Evolutionary conservation across 2,113 vertebrate genomes (phyloP).

Genomic region (Paracanthobrama guichenoti): DNA sequence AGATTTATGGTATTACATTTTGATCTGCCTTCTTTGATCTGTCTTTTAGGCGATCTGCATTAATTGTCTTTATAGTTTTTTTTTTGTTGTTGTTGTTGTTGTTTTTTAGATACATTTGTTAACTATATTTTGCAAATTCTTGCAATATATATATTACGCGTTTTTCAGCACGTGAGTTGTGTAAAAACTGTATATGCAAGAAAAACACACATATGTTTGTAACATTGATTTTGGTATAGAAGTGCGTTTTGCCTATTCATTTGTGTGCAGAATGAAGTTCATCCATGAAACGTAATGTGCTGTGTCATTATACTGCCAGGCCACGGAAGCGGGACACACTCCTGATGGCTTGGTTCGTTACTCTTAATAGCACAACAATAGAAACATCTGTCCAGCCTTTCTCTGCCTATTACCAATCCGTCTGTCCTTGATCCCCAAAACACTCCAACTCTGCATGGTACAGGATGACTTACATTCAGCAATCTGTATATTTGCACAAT

Average conservation of each 20-base stretch:
- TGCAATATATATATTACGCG: too few species aligned
- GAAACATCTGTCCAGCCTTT: slow-evolving; percentile 75
- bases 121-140: background rate
- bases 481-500: background rate
- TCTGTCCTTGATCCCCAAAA: slow-evolving; percentile 5
- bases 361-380: slow-evolving; percentile 87
- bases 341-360: slow-evolving; percentile 83
- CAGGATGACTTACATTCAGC: background rate
- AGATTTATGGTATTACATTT: background rate
- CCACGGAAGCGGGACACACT: slow-evolving; percentile 51
- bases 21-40: background rate
- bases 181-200: background rate
- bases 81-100: too few species aligned
- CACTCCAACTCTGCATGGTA: slow-evolving; percentile 21
- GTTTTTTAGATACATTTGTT: background rate
- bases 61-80: background rate
- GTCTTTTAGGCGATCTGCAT: background rate
- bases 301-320: slow-evolving; percentile 52
- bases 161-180: background rate
- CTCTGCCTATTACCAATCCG: slow-evolving; percentile 36
- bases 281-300: slow-evolving; percentile 55
- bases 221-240: background rate
- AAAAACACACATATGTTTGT: background rate
- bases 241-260: slow-evolving; percentile 13
- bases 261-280: slow-evolving; percentile 48